Evolutionary conservation across 2,888 invertebrate species (phyloP).

Genomic region (Hirtodrosophila histrioides): DNA sequence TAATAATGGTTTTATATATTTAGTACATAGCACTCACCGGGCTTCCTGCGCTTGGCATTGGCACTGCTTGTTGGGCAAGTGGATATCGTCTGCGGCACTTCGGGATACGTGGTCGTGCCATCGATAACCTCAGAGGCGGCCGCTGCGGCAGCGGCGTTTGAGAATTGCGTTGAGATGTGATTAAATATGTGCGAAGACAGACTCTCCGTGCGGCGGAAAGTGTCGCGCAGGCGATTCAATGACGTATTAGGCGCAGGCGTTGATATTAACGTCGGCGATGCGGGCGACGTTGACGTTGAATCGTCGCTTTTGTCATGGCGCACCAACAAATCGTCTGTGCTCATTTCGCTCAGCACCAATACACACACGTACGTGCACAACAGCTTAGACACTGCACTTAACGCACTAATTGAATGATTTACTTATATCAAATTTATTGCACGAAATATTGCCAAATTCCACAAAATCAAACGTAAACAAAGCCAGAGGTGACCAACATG

Average conservation of each 20-base stretch:
- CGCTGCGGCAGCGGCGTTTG: constrained; percentile 79
- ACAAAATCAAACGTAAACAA: constrained; percentile 3
- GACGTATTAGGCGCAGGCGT: constrained; percentile 66
- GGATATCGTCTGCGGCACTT: constrained; percentile 33
- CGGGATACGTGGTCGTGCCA: constrained; percentile 70
- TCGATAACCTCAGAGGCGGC: constrained; percentile 76
- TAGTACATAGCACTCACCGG: constrained; percentile 71
- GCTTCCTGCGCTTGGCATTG: constrained; percentile 67
- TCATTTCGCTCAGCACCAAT: constrained; percentile 66
- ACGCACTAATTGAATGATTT: not conserved
- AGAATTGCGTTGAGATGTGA: constrained; percentile 80
- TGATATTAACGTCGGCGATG: constrained; percentile 32
- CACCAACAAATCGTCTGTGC: constrained; percentile 79
- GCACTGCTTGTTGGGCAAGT: constrained; percentile 14
- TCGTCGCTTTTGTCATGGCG: constrained; percentile 83
- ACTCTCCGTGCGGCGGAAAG: constrained; percentile 83
- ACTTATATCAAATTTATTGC: constrained; percentile 4
- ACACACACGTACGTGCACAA: constrained; percentile 13
- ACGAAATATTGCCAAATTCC: constrained; percentile 2
- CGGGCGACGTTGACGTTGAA: constrained; percentile 46
- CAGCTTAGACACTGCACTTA: constrained; percentile 8
- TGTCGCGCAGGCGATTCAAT: constrained; percentile 82
- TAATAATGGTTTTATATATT: not conserved
- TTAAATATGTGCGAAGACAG: constrained; percentile 81
- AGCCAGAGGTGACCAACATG: too few relatives aligned